These are phyloP conservation scores for Vanessa atalanta DNA, from an alignment of 1,140 invertebrate species.

Conservation along the genomic window DNA sequence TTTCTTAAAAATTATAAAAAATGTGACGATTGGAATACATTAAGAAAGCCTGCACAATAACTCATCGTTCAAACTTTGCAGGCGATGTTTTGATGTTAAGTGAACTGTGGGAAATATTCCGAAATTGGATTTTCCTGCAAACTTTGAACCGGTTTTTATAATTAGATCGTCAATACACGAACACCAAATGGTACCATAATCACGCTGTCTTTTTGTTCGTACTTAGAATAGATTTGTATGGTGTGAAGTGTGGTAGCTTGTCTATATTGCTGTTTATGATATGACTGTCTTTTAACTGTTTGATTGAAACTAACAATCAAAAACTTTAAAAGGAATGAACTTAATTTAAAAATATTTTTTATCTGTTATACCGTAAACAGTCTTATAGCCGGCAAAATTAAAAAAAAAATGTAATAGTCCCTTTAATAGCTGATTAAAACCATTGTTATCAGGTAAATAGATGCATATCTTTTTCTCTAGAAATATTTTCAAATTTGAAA, in stretches of 20 bases:
- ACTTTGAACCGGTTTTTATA: conserved; percentile 41
- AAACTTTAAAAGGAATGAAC: not conserved
- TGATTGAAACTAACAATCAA: not conserved
- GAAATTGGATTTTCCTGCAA: conserved; percentile 18
- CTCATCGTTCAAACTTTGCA: conserved; percentile 26
- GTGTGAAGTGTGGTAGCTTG: conserved; percentile 61
- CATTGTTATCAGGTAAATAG: conserved; percentile 75
- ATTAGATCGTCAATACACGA: conserved; percentile 39
- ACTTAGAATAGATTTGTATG: conserved; percentile 61
- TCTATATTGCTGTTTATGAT: conserved; percentile 65
- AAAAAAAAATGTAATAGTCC: conserved; percentile 51
- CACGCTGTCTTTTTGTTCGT: conserved; percentile 42
- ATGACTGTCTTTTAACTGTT: conserved; percentile 9
- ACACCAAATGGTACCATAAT: conserved; percentile 36
- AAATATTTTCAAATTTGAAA: conserved; percentile 69
- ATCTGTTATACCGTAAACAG: conserved; percentile 54
- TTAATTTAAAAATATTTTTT: not conserved
- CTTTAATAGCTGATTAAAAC: conserved; percentile 63
- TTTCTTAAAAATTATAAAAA: conserved; percentile 58
- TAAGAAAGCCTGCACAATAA: conserved; percentile 23
- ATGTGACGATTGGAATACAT: conserved; percentile 30
- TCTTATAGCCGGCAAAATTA: conserved; percentile 48
- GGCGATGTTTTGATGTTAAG: not conserved
- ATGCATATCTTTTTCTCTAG: conserved; percentile 79
- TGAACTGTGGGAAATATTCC: too few species aligned